Evolutionary conservation across 1,140 invertebrate genomes (phyloP), one percentile per base, ranked within the genome.

Genomic region (Varroa destructor): DNA sequence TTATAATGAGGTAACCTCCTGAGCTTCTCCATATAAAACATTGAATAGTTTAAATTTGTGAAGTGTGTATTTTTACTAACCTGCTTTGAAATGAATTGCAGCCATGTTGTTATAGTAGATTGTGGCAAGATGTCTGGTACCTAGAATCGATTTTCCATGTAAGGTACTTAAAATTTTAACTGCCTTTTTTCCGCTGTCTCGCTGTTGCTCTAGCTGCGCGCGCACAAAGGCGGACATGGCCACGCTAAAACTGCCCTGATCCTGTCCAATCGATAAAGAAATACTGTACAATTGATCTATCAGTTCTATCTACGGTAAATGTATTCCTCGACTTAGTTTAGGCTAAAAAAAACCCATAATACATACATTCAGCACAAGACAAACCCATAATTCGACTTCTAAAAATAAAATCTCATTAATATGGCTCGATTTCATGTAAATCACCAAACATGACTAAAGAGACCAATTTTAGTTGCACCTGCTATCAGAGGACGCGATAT

Each of bases 101-200:
- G 88, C 92, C 75, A 93, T 84, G 78, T 96, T 94, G 78, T 95
- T 96, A 77, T 90, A 89, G 75, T 89, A 88, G 75, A 89, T 85
- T 57, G 90, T 84, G 58, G 84, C 81, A 12, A 85, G 79, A 70
- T 83, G 84, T 76, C 87, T 86, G 2, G 73, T 56, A 14, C 61
- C 61, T 40, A 67, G 76, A 73, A 77, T 79, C 70, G 83, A 80
- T 6, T 78, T 78, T 43, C 56, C 73, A 6, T 83, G 82, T 10
- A 83, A 78, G n/a, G 83, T 81, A 75, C 84, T 84, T 10, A 89
- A 78, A 70, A 87, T 81, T 78, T 86, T 86, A 12, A 87, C 80
- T 1, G 87, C 83, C 77, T 87, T 87, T 71, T 82, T 81, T 74
- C 83, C 84, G 79, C 87, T 88, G 1, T 86, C 86, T 75, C 83